These are phyloP conservation scores for Bombus picipes DNA, from an alignment of 1,140 invertebrate species.

Conservation along the genomic window DNA sequence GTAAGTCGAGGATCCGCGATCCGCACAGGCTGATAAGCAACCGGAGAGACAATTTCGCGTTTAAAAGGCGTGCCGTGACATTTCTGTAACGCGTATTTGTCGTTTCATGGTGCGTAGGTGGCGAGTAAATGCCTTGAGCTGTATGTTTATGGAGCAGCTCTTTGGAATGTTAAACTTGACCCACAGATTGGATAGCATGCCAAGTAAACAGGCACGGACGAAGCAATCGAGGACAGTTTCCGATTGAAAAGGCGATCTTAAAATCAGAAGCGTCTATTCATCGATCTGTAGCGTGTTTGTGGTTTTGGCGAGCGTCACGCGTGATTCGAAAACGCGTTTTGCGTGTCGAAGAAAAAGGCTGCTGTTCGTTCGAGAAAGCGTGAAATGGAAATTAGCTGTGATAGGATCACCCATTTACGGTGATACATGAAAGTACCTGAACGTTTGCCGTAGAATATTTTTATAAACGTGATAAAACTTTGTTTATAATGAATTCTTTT, in stretches of 20 bases:
- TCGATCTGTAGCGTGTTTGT: conserved; percentile 11
- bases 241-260: conserved; percentile 16
- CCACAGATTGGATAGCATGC: conserved; percentile 63
- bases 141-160: conserved; percentile 40
- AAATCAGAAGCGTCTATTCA: conserved; percentile 15
- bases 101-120: conserved; percentile 47
- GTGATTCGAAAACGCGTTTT: too few species aligned
- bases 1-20: not conserved
- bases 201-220: conserved; percentile 34
- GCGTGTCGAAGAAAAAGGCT: too few species aligned
- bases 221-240: conserved; percentile 42
- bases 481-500: not conserved
- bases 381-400: not conserved
- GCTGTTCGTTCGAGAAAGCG: conserved; percentile 23
- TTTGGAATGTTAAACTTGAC: conserved; percentile 67
- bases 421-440: not conserved
- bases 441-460: not conserved
- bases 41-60: conserved; percentile 6
- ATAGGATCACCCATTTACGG: not conserved
- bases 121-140: conserved; percentile 41
- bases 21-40: not conserved
- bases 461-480: not conserved
- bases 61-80: not conserved
- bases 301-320: not conserved
- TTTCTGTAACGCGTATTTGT: conserved; percentile 9